Evolutionary conservation across 2,797 vertebrate genomes (phyloP).

Genomic region (Valencia hispanica): DNA sequence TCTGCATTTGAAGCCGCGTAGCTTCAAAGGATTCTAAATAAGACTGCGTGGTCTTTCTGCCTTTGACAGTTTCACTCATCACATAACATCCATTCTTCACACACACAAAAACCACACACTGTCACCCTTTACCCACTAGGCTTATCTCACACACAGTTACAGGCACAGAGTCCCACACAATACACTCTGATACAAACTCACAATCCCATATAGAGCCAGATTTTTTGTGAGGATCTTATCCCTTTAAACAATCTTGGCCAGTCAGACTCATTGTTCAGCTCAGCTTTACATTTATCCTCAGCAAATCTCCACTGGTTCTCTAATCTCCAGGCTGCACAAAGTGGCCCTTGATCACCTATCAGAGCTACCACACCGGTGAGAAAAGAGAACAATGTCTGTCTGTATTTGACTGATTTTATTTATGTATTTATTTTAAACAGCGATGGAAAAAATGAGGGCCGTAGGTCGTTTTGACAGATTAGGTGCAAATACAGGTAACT

Average conservation of each 20-base stretch:
- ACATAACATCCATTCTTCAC: constrained; percentile 29
- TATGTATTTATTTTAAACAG: too few relatives aligned
- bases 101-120: constrained; percentile 7
- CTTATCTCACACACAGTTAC: constrained; percentile 40
- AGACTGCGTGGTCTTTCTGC: constrained; percentile 48
- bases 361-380: constrained; percentile 10
- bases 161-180: constrained; percentile 25
- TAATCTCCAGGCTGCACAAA: constrained; percentile 65
- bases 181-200: constrained; percentile 32
- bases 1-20: constrained; percentile 44
- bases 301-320: constrained; percentile 58
- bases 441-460: too few relatives aligned
- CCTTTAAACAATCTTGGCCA: constrained; percentile 70
- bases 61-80: constrained; percentile 50
- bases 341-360: constrained; percentile 38
- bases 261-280: constrained; percentile 69
- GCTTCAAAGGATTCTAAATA: constrained; percentile 54
- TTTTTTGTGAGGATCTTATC: constrained; percentile 70
- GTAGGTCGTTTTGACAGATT: too few relatives aligned
- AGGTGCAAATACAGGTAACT: too few relatives aligned
- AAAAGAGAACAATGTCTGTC: rapidly evolving
- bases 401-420: too few relatives aligned
- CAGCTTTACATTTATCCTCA: constrained; percentile 67
- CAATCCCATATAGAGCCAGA: constrained; percentile 43
- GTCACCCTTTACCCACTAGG: constrained; percentile 19